These are phyloP conservation scores for Sternarchorhynchus goeldii DNA, from an alignment of 2,797 vertebrate genomes.

Conservation along the genomic window DNA sequence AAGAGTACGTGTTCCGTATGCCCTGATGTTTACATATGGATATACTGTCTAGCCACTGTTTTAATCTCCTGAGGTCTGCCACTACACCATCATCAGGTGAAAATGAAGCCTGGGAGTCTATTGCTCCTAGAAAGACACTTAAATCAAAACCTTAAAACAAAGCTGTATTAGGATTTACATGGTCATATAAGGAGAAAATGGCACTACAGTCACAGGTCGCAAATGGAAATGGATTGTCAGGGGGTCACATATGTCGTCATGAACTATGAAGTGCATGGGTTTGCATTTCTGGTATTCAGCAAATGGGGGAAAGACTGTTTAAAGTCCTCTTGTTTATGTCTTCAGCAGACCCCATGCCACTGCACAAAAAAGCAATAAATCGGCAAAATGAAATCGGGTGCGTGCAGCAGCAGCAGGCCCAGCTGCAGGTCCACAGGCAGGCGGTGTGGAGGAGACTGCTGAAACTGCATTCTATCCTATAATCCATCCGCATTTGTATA, in stretches of 20 bases:
- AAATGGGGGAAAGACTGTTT: neutral
- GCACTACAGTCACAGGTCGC: neutral
- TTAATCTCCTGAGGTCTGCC: neutral
- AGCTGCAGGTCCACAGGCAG: conserved; percentile 1
- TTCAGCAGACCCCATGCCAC: conserved; percentile 10
- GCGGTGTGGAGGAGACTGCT: conserved; percentile 19
- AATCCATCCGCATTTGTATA: conserved; percentile 39
- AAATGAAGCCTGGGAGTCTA: neutral
- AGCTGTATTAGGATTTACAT: conserved; percentile 8
- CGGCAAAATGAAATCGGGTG: conserved; percentile 44
- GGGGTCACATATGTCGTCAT: conserved; percentile 15
- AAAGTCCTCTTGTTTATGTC: conserved; percentile 27
- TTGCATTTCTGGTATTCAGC: conserved; percentile 49
- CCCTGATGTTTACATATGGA: neutral
- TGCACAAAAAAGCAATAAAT: conserved; percentile 48
- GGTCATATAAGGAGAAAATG: neutral
- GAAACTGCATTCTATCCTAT: conserved; percentile 35
- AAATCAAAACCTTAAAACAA: too few relatives aligned
- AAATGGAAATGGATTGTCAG: conserved; percentile 9
- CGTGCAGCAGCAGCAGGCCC: neutral
- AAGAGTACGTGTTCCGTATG: neutral
- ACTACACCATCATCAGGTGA: neutral
- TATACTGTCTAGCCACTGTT: neutral
- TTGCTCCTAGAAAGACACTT: too few relatives aligned
- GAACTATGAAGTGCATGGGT: conserved; percentile 29